Percentiles rank a stretch among this genome's conserved stretches.
These are phyloP conservation scores for Danionella dracula DNA, from an alignment of 2,797 vertebrate species.

Conservation along the genomic window DNA sequence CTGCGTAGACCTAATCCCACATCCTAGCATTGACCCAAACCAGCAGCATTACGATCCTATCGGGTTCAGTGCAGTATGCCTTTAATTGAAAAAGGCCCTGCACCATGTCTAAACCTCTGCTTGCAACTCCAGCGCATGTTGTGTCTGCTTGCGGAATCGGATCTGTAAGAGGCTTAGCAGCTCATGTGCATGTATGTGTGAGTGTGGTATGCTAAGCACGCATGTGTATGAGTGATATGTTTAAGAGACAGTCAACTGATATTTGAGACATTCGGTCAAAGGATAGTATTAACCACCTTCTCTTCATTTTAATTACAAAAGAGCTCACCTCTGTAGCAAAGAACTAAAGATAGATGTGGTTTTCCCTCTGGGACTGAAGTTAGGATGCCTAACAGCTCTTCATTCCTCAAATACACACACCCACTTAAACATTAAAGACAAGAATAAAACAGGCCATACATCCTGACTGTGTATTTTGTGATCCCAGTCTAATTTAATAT, in stretches of 20 bases:
- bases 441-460: conserved; percentile 66
- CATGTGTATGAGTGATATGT: conserved; percentile 8
- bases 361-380: conserved; percentile 54
- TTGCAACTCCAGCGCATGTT: conserved; percentile 58
- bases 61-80: conserved; percentile 57
- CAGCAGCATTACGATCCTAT: conserved; percentile 59
- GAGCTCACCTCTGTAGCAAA: conserved; percentile 59
- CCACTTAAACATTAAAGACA: conserved; percentile 42
- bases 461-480: conserved; percentile 62
- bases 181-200: conserved; percentile 22
- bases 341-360: conserved; percentile 58
- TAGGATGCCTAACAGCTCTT: conserved; percentile 52
- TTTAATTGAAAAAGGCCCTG: conserved; percentile 70
- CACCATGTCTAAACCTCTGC: conserved; percentile 71
- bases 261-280: conserved; percentile 30
- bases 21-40: conserved; percentile 61
- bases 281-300: conserved; percentile 61
- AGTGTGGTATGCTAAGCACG: conserved; percentile 17
- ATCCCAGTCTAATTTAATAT: conserved; percentile 61
- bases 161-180: conserved; percentile 68
- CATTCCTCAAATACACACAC: conserved; percentile 32
- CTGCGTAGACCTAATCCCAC: conserved; percentile 57
- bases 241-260: conserved; percentile 43
- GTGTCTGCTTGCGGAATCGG: conserved; percentile 58
- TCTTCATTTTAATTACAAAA: conserved; percentile 61